Evolutionary conservation across 2,113 vertebrate genomes (phyloP).

Genomic region (Apodemus speciosus): DNA sequence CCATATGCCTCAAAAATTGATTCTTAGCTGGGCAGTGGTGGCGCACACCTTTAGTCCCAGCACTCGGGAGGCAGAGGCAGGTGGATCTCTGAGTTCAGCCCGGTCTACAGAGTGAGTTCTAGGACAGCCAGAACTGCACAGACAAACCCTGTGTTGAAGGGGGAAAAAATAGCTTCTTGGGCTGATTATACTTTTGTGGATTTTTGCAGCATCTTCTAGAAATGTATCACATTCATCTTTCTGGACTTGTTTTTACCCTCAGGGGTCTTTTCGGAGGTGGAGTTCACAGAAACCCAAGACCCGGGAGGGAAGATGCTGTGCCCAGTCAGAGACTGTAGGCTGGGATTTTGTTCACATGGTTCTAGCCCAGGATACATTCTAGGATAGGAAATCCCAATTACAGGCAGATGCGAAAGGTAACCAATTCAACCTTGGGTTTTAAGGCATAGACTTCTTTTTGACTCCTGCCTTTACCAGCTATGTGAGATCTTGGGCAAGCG

Average conservation of each 20-base stretch:
- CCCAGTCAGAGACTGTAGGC: neutral
- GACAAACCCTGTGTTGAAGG: too few species aligned
- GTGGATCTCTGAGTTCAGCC: too few species aligned
- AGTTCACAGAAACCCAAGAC: too few species aligned
- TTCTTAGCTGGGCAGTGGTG: neutral
- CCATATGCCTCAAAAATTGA: neutral
- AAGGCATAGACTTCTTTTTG: neutral
- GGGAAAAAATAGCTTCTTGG: neutral
- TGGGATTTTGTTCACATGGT: neutral
- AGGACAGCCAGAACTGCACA: too few species aligned
- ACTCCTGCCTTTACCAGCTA: neutral
- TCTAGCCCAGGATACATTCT: neutral
- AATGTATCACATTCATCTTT: neutral
- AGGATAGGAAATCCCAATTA: neutral
- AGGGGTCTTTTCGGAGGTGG: neutral
- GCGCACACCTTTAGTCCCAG: too few species aligned
- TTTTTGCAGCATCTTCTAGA: conserved; percentile 40
- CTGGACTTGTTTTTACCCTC: neutral
- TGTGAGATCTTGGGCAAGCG: neutral
- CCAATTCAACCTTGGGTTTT: neutral
- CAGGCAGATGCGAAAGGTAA: neutral
- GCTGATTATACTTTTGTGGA: conserved; percentile 7
- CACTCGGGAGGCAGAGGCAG: too few species aligned
- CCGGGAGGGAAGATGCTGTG: neutral
- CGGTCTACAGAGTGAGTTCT: too few species aligned